A percentile compares a stretch with the other conserved stretches of the same genome.
Conservation (phyloP, 35 echinoderm and acorn worm species). For the Acanthaster planci region DNA sequence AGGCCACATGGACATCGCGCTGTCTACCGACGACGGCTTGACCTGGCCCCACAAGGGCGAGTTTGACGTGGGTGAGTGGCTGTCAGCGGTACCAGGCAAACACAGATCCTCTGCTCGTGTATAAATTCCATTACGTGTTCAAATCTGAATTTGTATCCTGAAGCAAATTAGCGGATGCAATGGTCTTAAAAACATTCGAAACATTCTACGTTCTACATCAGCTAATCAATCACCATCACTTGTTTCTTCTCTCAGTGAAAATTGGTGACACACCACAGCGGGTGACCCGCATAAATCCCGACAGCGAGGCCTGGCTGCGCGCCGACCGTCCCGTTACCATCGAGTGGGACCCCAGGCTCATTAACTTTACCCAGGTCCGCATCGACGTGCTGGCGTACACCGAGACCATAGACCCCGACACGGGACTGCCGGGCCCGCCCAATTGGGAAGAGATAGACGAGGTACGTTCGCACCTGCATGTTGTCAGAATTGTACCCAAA, state of each 20-base stretch:
- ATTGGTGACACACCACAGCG: conserved; percentile 64
- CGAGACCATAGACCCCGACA: conserved; percentile 49
- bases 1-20: not conserved
- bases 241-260: conserved; percentile 46
- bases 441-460: conserved; percentile 80
- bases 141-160: too few species aligned
- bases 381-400: conserved; percentile 75
- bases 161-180: too few species aligned
- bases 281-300: conserved; percentile 71
- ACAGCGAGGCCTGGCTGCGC: conserved; percentile 81
- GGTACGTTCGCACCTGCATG: too few species aligned
- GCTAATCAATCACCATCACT: too few species aligned
- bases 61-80: not conserved
- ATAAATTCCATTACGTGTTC: too few species aligned
- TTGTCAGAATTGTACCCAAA: too few species aligned
- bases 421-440: conserved; percentile 35
- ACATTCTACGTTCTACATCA: too few species aligned
- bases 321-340: conserved; percentile 74
- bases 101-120: too few species aligned
- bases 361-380: conserved; percentile 78
- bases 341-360: conserved; percentile 74
- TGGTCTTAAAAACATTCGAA: too few species aligned
- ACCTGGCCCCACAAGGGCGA: not conserved
- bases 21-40: not conserved
- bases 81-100: too few species aligned